These are phyloP conservation scores for Ectemnius lituratus DNA, from an alignment of 2,888 invertebrate species.

Conservation along the genomic window DNA sequence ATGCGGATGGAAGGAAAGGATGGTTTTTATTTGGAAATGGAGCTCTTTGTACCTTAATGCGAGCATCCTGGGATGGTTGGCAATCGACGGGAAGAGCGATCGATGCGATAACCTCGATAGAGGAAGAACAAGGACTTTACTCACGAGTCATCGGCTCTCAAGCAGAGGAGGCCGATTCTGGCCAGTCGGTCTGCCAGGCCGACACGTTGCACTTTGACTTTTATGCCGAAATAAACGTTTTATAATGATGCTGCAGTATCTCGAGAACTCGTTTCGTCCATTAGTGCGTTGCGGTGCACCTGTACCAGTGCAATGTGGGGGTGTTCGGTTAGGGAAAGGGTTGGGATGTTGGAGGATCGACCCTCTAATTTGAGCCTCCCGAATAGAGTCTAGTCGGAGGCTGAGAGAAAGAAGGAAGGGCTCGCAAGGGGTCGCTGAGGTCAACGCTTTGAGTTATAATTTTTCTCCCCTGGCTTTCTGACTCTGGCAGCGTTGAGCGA, in stretches of 20 bases:
- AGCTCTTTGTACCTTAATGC: not conserved
- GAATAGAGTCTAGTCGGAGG: conserved; percentile 38
- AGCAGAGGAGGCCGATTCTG: conserved; percentile 6
- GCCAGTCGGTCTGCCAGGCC: conserved; percentile 5
- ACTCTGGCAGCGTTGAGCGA: not conserved
- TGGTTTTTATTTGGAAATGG: not conserved
- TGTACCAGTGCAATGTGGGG: conserved; percentile 56
- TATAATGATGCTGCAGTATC: conserved; percentile 69
- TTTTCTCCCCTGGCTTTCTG: conserved; percentile 19
- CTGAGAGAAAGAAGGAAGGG: conserved; percentile 14
- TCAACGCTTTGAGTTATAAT: conserved; percentile 49
- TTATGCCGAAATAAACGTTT: conserved; percentile 68
- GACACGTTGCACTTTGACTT: conserved; percentile 62
- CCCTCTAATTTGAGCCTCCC: conserved; percentile 68
- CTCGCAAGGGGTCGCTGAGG: conserved; percentile 44
- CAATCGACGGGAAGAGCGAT: conserved; percentile 25
- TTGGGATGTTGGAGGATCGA: conserved; percentile 55
- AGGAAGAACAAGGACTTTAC: conserved; percentile 49
- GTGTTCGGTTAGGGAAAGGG: conserved; percentile 62
- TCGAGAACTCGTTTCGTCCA: conserved; percentile 65
- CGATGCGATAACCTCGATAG: conserved; percentile 36
- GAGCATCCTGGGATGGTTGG: conserved; percentile 19
- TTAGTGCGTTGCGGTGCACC: conserved; percentile 61
- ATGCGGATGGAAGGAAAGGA: conserved; percentile 19
- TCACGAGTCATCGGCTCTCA: conserved; percentile 59